Evolutionary conservation across 2,113 vertebrate species (phyloP).

Genomic region (Climacteris rufus): DNA sequence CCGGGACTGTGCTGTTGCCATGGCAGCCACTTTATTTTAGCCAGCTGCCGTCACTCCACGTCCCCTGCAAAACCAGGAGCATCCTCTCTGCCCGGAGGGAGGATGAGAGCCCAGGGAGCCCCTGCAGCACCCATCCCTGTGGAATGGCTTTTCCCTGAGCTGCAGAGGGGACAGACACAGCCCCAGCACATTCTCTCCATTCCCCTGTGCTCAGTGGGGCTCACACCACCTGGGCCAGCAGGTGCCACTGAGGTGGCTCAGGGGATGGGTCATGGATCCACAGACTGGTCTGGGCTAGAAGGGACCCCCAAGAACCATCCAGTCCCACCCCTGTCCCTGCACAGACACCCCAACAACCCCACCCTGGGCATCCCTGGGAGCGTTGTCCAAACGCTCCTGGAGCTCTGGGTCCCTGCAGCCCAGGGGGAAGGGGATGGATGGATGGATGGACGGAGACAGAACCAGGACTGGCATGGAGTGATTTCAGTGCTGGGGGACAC

Average conservation of each 20-base stretch:
- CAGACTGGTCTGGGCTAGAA: neutral
- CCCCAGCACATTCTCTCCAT: neutral
- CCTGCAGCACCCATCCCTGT: accelerated
- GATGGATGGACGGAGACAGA: neutral
- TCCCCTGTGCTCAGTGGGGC: neutral
- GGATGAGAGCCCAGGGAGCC: neutral
- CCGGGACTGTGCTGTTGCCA: slow-evolving; percentile 13
- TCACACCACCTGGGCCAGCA: neutral
- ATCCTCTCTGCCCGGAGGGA: accelerated
- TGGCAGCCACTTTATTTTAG: neutral
- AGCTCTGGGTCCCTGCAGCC: neutral
- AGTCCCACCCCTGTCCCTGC: neutral
- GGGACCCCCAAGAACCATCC: neutral
- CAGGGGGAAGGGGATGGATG: neutral
- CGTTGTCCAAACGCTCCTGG: accelerated
- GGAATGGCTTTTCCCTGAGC: neutral
- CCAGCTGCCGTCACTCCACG: neutral
- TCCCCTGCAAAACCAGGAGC: neutral
- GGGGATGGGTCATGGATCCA: neutral
- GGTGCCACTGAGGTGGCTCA: neutral
- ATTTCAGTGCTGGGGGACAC: neutral
- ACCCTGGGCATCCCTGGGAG: neutral
- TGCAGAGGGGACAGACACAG: neutral
- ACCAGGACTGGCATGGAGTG: neutral
- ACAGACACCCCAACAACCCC: neutral